Evolutionary conservation across 2,888 invertebrate species (phyloP).

Genomic region (Epiblema foenella): DNA sequence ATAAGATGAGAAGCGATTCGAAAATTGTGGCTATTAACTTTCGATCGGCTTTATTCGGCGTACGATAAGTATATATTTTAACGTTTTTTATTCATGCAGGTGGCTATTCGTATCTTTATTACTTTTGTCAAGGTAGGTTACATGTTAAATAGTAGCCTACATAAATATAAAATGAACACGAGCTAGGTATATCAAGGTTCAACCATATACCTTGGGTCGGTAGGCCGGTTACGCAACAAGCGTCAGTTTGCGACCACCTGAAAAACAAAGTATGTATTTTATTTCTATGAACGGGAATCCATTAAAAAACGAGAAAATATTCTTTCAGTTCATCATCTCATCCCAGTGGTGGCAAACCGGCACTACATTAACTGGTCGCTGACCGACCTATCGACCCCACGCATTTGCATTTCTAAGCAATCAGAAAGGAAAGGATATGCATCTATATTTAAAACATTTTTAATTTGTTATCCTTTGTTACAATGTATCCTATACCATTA

Average conservation of each 20-base stretch:
- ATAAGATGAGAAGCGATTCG: conserved; percentile 11
- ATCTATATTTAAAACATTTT: neutral
- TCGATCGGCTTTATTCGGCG: neutral
- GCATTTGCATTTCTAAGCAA: conserved; percentile 1
- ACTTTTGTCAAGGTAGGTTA: neutral
- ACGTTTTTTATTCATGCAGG: too few relatives aligned
- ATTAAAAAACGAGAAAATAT: too few relatives aligned
- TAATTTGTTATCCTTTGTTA: neutral
- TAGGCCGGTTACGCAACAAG: too few relatives aligned
- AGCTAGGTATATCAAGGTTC: neutral
- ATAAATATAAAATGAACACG: neutral
- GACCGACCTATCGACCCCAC: neutral
- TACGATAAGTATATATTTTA: neutral
- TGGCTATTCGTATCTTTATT: too few relatives aligned
- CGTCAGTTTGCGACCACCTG: too few relatives aligned
- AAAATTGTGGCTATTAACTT: conserved; percentile 7
- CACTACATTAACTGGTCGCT: too few relatives aligned
- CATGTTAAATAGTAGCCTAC: neutral
- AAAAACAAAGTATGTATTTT: too few relatives aligned
- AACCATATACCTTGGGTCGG: too few relatives aligned
- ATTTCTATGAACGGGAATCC: too few relatives aligned
- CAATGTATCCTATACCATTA: neutral
- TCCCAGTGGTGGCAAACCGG: too few relatives aligned
- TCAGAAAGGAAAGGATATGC: neutral
- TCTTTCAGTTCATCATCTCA: too few relatives aligned